Base-by-base conservation (phyloP, 2,797 vertebrate genomes). In the Philypnodon macrostomus region DNA sequence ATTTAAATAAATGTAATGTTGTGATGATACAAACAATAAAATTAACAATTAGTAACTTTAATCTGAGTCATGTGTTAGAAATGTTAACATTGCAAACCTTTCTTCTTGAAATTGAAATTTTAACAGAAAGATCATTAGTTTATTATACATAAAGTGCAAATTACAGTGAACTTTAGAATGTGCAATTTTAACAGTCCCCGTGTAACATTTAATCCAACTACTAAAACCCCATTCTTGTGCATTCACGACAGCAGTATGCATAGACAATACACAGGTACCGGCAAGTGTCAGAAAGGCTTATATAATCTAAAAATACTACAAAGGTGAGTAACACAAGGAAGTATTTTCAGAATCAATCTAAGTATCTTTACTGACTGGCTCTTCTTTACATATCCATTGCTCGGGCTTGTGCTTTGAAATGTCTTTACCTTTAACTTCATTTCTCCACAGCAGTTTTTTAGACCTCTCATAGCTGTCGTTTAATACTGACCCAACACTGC, bases 301-400 rank as follows among this genome's bases (percentile, higher is more conserved):
- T 71, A 76, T 66, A 75, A 47, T 83, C 66, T 29, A 72, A 84
- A 70, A 63, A 73, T 53, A 32, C 42, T 70, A 53, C 62, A 75
- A 72, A 80, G 56, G 56, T 81, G 67, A 76, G 81, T 81, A 85
- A 79, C 59, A 70, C 72, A 73, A 41, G 58, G 66, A 80, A 73
- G 39, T 66, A 70, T 77, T 71, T 63, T 70, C 63, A 73, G 75
- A 70, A 67, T 42, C 53, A 32, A 54, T 79, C 44, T 13, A 74
- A 26, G 32, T 29, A 24, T 17, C 10, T 70, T 62, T 52, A 75
- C 47, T 86, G 61, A 63, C 73, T 8, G 76, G 70, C 67, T 91
- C 81, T 40, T 89, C 82, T 84, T 90, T 89, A 63, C 77, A 88
- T 36, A 70, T 67, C 57, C 58, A 73, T 67, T 80, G 80, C 53